phyloP scores from a whole-genome alignment of 2,888 invertebrate species.

The Dynastes hyllus region DNA sequence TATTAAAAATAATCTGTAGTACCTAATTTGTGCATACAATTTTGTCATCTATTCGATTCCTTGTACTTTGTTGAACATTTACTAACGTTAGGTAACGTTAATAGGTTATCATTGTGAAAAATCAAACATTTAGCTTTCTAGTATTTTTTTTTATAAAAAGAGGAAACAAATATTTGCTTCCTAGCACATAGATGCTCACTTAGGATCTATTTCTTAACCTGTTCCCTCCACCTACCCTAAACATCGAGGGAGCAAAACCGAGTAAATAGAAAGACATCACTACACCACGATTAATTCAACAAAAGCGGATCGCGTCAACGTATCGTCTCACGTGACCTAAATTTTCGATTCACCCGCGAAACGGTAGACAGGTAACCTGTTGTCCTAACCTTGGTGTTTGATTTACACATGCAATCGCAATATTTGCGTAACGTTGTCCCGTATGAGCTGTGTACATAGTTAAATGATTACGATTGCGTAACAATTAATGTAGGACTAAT shows the following conservation, averaged over 20 bases:
- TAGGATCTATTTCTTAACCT: no score
- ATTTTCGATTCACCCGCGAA: neutral
- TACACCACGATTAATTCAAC: neutral
- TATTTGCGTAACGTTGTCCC: conserved; percentile 4
- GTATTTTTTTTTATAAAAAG: no score
- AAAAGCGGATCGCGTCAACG: neutral
- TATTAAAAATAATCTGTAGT: no score
- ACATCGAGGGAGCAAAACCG: neutral
- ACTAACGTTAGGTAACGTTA: no score
- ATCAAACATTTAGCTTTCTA: no score
- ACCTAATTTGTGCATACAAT: no score
- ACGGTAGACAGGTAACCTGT: neutral
- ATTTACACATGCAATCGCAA: neutral
- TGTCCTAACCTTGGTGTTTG: conserved; percentile 6
- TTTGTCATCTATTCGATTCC: no score
- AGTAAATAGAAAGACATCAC: neutral
- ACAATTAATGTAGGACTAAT: neutral
- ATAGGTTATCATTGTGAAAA: no score
- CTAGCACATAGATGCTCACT: no score
- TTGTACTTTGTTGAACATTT: no score
- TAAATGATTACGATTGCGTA: neutral
- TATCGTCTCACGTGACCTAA: conserved; percentile 13
- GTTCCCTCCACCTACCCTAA: neutral
- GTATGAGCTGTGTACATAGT: neutral
- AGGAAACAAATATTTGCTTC: no score